These are phyloP conservation scores for Oryzias woworae DNA, from an alignment of 2,113 vertebrate species.

Conservation along the genomic window DNA sequence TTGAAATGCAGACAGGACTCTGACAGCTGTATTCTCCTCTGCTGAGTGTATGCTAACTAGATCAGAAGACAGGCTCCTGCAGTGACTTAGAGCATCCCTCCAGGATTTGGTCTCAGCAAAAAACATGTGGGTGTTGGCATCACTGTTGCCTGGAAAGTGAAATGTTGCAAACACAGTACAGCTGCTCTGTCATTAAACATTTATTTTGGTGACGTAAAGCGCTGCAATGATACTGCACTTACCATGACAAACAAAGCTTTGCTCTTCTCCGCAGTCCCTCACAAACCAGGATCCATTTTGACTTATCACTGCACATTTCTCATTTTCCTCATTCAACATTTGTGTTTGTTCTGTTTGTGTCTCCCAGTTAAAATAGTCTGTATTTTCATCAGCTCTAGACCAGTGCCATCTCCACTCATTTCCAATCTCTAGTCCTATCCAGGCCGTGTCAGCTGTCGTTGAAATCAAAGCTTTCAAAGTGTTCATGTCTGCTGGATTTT, in stretches of 20 bases:
- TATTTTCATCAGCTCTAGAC: conserved; percentile 39
- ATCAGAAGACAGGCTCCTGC: conserved; percentile 51
- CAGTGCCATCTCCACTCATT: conserved; percentile 58
- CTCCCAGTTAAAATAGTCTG: conserved; percentile 60
- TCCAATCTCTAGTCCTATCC: conserved; percentile 68
- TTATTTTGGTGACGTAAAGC: not conserved
- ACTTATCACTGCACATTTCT: conserved; percentile 60
- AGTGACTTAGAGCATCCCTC: conserved; percentile 59
- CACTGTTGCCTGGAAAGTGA: conserved; percentile 26
- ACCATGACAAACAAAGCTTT: conserved; percentile 67
- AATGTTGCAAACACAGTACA: not conserved
- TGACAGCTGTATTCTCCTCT: conserved; percentile 49
- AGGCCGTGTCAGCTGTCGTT: conserved; percentile 9
- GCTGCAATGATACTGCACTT: conserved; percentile 25
- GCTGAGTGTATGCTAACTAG: conserved; percentile 56
- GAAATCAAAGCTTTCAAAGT: conserved; percentile 26
- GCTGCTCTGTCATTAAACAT: not conserved
- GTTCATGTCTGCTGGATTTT: conserved; percentile 45
- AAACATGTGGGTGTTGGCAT: conserved; percentile 13
- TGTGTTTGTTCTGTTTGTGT: conserved; percentile 14
- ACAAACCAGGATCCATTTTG: conserved; percentile 57
- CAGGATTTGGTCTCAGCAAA: conserved; percentile 48
- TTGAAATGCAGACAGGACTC: conserved; percentile 8
- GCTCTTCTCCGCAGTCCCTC: conserved; percentile 35
- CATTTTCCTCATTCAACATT: not conserved